Evolutionary conservation across 2,888 invertebrate genomes (phyloP).

Genomic region (Noctuana brunneofusca): DNA sequence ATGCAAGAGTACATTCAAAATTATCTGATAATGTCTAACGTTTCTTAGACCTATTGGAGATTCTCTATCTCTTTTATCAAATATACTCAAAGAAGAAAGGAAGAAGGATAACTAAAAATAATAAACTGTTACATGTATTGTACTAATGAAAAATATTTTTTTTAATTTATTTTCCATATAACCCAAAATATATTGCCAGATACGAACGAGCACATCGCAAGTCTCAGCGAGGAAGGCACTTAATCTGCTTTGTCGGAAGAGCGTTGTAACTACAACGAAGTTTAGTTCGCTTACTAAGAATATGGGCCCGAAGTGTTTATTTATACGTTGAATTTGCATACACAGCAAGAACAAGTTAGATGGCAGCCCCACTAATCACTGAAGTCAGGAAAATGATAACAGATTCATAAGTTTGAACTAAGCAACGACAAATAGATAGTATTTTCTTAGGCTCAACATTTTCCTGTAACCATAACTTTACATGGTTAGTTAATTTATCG

Average conservation of each 20-base stretch:
- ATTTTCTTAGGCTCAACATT: not conserved
- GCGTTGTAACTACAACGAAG: conserved; percentile 6
- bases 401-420: conserved; percentile 11
- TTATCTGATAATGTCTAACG: too few relatives aligned
- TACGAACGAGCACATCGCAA: conserved; percentile 8
- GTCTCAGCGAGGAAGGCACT: conserved; percentile 14
- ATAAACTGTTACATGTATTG: too few relatives aligned
- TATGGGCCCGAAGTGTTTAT: conserved; percentile 19
- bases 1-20: too few relatives aligned
- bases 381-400: conserved; percentile 32
- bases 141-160: too few relatives aligned
- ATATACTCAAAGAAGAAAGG: too few relatives aligned
- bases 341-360: conserved; percentile 22
- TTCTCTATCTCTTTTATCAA: too few relatives aligned
- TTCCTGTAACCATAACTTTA: not conserved
- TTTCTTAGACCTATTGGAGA: too few relatives aligned
- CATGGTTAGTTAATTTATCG: not conserved
- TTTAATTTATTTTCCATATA: too few relatives aligned
- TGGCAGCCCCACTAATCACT: conserved; percentile 28
- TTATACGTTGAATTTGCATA: conserved; percentile 24
- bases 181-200: not conserved
- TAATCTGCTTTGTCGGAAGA: conserved; percentile 25
- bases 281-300: not conserved
- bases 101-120: too few relatives aligned
- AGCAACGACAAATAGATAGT: not conserved